These are phyloP conservation scores for Chinchilla lanigera DNA, from an alignment of 2,113 vertebrate species.

Conservation along the genomic window DNA sequence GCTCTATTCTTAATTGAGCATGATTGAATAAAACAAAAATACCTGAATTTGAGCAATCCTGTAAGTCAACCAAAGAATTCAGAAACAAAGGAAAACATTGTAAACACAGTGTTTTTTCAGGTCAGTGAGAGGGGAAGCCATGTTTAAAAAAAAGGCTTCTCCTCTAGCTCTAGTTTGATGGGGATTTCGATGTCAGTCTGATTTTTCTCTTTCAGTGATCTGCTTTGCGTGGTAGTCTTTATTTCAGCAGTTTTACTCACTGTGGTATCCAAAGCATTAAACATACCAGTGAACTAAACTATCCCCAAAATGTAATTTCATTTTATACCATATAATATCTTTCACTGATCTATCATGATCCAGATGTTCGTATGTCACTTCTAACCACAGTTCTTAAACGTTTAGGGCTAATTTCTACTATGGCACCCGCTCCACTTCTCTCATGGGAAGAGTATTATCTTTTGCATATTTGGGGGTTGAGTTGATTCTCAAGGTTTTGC, in stretches of 20 bases:
- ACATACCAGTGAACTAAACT: constrained; percentile 73
- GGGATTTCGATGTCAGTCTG: constrained; percentile 68
- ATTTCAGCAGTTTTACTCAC: constrained; percentile 74
- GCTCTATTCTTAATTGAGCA: constrained; percentile 63
- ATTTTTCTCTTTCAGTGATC: constrained; percentile 71
- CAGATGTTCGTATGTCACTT: constrained; percentile 75
- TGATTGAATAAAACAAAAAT: constrained; percentile 78
- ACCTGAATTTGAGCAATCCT: constrained; percentile 55
- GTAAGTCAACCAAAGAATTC: constrained; percentile 67
- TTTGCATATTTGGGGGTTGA: constrained; percentile 49
- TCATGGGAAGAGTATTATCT: constrained; percentile 7
- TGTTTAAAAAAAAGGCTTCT: neutral
- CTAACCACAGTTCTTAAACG: constrained; percentile 63
- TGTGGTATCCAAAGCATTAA: constrained; percentile 72
- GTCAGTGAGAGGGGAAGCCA: constrained; percentile 20
- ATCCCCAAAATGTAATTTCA: constrained; percentile 76
- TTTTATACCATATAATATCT: constrained; percentile 74
- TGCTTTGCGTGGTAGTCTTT: constrained; percentile 64
- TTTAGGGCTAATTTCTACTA: constrained; percentile 69
- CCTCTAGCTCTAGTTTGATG: neutral
- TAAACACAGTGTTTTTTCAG: constrained; percentile 58
- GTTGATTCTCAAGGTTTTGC: constrained; percentile 55
- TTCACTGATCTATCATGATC: constrained; percentile 78
- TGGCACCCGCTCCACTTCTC: constrained; percentile 48
- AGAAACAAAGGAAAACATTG: constrained; percentile 64